Conservation (phyloP, 2,797 vertebrate genomes). For the Sebastes kiyomatsui region DNA sequence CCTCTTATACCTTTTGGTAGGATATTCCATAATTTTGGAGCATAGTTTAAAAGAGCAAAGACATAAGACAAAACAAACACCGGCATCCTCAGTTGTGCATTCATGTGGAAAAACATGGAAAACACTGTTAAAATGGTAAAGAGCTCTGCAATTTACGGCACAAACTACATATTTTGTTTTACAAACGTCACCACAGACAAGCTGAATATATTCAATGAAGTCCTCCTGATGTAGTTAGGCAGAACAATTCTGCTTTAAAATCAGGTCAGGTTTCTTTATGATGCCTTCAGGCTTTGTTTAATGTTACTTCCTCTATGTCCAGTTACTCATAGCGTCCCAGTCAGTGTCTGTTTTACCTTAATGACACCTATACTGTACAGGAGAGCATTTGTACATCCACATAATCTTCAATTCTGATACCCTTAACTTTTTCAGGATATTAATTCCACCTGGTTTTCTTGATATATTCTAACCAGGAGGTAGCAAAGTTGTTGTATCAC, state of each 20-base stretch:
- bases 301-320: not conserved
- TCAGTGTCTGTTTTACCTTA: not conserved
- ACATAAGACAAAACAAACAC: no score
- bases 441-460: not conserved
- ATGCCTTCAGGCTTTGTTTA: slow-evolving; percentile 3
- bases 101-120: not conserved
- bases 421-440: not conserved
- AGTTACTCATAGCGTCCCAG: not conserved
- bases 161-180: not conserved
- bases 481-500: not conserved
- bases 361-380: not conserved
- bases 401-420: not conserved
- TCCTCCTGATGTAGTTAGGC: not conserved
- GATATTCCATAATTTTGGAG: no score
- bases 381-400: not conserved
- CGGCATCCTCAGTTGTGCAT: not conserved
- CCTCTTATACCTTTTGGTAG: no score
- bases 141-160: not conserved
- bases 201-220: not conserved
- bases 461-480: not conserved
- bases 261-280: not conserved
- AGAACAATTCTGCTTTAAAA: not conserved
- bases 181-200: not conserved
- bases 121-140: not conserved
- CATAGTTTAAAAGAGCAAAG: no score